These are phyloP conservation scores for Scortum barcoo DNA, from an alignment of 2,113 vertebrate species.

Conservation along the genomic window DNA sequence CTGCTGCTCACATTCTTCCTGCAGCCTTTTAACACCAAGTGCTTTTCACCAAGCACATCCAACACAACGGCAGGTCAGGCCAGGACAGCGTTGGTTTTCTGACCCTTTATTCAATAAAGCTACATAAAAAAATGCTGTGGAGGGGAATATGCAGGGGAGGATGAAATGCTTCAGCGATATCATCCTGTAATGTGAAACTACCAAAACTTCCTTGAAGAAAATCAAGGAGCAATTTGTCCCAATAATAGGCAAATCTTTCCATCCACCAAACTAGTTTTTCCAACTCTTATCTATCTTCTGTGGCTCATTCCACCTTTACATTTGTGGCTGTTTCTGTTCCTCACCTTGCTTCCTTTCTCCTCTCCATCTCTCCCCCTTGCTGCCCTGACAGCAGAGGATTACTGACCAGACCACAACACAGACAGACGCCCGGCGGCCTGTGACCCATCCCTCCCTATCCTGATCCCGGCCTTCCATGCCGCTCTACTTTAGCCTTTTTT, in stretches of 20 bases:
- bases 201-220: neutral
- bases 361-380: too few species aligned
- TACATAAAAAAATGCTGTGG: neutral
- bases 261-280: neutral
- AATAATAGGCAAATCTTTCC: neutral
- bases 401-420: slow-evolving; percentile 59
- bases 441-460: slow-evolving; percentile 52
- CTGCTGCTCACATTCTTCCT: slow-evolving; percentile 20
- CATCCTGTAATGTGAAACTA: neutral
- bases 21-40: slow-evolving; percentile 18
- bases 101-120: slow-evolving; percentile 11
- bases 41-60: neutral
- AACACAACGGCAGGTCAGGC: neutral
- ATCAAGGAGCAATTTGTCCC: neutral
- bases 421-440: slow-evolving; percentile 28
- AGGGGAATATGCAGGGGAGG: neutral
- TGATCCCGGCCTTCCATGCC: slow-evolving; percentile 24
- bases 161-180: neutral
- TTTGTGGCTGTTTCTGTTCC: neutral
- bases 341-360: neutral
- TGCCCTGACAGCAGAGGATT: slow-evolving; percentile 24
- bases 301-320: neutral
- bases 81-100: slow-evolving; percentile 29
- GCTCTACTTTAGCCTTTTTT: slow-evolving; percentile 58
- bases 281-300: too few species aligned